Conservation (phyloP, 1,140 invertebrate species). For the Tetramorium parvispinum region DNA sequence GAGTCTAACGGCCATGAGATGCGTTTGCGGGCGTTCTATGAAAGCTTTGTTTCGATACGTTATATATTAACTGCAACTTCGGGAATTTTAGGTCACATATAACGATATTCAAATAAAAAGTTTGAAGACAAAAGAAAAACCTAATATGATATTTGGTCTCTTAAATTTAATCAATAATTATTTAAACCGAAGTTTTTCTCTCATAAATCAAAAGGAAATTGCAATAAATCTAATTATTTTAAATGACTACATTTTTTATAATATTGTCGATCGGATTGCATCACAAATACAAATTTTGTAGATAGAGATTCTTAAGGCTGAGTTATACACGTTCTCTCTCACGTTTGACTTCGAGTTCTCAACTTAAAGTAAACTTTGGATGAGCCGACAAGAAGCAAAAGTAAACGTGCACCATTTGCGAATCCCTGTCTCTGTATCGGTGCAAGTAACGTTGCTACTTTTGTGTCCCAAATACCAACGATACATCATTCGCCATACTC, state of each 20-base stretch:
- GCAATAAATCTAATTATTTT: not conserved
- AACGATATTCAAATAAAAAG: not conserved
- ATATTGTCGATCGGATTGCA: not conserved
- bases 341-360: constrained; percentile 5
- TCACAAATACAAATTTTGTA: not conserved
- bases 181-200: not conserved
- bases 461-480: constrained; percentile 34
- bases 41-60: constrained; percentile 2
- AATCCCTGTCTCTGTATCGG: not conserved
- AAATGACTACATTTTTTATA: not conserved
- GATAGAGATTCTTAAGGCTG: not conserved
- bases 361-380: constrained; percentile 17
- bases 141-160: not conserved
- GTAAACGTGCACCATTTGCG: constrained; percentile 27
- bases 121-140: not conserved
- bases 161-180: not conserved
- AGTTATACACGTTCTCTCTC: constrained; percentile 9
- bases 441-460: not conserved
- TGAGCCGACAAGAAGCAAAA: not conserved
- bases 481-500: constrained; percentile 7
- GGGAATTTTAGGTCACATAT: not conserved
- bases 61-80: not conserved
- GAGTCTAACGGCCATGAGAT: constrained; percentile 64
- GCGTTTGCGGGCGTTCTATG: constrained; percentile 59
- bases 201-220: not conserved